Conservation (phyloP, 92 coral and sea anemone species). For the Heliopora coerulea region DNA sequence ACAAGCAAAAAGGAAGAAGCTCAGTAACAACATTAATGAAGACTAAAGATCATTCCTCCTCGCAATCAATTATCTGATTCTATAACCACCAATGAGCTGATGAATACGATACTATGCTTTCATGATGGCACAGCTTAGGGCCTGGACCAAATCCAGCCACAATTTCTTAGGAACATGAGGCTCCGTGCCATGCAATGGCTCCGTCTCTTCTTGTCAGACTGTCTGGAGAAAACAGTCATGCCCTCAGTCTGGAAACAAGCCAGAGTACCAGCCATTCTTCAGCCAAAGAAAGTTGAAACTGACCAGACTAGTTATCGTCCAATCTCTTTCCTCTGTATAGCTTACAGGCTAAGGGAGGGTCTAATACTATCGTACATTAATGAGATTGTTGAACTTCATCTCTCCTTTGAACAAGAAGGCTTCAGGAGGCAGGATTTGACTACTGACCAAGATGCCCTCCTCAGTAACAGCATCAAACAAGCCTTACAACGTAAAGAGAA, state of each 20-base stretch:
- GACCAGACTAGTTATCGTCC: slow-evolving; percentile 7
- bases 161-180: not conserved
- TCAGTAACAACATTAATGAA: too few relatives aligned
- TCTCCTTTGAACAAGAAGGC: slow-evolving; percentile 48
- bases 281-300: slow-evolving; percentile 1
- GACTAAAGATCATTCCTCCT: too few relatives aligned
- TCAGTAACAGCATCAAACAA: slow-evolving; percentile 36
- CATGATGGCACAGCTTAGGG: not conserved
- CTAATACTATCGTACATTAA: slow-evolving; percentile 38
- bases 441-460: slow-evolving; percentile 44
- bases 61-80: too few relatives aligned
- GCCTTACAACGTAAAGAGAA: slow-evolving; percentile 40
- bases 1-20: too few relatives aligned
- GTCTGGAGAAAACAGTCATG: slow-evolving; percentile 16
- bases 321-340: slow-evolving; percentile 46
- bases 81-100: not conserved
- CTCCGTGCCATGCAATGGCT: slow-evolving; percentile 22
- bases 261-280: slow-evolving; percentile 14
- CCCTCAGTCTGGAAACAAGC: slow-evolving; percentile 31
- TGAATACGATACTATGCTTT: not conserved
- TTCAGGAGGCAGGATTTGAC: slow-evolving; percentile 8
- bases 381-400: slow-evolving; percentile 23
- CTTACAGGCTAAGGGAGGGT: slow-evolving; percentile 39
- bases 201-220: slow-evolving; percentile 28
- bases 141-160: not conserved